These are phyloP conservation scores for Scylla paramamosain DNA, from an alignment of 1,140 invertebrate genomes.

Conservation along the genomic window DNA sequence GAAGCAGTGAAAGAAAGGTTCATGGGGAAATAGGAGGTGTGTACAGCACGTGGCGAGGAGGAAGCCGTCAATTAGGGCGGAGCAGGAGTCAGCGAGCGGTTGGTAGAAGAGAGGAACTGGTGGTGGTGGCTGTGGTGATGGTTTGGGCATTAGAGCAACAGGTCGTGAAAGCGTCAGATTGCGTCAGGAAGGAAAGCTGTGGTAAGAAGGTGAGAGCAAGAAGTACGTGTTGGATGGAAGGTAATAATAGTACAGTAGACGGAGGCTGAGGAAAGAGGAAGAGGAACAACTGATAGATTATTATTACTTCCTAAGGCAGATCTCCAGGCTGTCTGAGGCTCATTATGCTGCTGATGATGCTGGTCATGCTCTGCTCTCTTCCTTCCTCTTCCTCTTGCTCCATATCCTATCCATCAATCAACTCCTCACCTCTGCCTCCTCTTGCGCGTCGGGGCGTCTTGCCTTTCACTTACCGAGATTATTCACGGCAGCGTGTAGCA, in stretches of 20 bases:
- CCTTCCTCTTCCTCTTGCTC: neutral
- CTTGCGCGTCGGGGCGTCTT: too few relatives aligned
- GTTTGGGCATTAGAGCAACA: neutral
- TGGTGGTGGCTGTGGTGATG: neutral
- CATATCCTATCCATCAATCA: too few relatives aligned
- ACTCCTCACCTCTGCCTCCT: too few relatives aligned
- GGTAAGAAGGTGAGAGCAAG: neutral
- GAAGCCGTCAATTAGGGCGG: neutral
- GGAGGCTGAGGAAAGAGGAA: neutral
- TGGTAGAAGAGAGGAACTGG: too few relatives aligned
- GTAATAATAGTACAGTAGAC: too few relatives aligned
- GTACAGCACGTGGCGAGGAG: neutral
- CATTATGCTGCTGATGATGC: neutral
- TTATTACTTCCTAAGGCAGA: neutral
- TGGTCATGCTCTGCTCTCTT: neutral
- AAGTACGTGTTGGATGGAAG: too few relatives aligned
- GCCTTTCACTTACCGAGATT: too few relatives aligned
- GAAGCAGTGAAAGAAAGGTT: neutral
- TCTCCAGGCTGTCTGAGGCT: neutral
- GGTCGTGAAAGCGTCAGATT: conserved; percentile 1
- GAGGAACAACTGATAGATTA: neutral
- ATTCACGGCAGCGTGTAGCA: too few relatives aligned
- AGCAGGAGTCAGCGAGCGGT: neutral
- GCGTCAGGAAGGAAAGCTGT: neutral
- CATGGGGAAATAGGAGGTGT: neutral